These are phyloP conservation scores for Mesodorylaimus sp. DNA, from an alignment of 2,888 invertebrate species.

Conservation along the genomic window DNA sequence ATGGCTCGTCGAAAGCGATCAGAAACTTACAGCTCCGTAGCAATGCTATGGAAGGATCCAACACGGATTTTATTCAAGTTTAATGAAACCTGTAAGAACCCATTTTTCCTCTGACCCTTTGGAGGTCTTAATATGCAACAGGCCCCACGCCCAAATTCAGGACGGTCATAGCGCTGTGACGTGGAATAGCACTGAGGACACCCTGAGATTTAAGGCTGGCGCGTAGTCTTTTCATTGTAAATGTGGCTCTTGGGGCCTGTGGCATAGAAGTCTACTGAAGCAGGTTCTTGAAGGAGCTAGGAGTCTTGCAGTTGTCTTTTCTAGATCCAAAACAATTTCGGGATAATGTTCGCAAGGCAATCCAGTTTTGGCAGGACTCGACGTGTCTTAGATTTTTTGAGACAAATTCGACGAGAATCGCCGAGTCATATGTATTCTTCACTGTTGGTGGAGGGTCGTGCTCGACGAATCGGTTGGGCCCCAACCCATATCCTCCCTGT, in stretches of 20 bases:
- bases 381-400: constrained; percentile 5
- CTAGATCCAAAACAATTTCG: constrained; percentile 1
- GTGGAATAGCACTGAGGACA: too few relatives aligned
- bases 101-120: too few relatives aligned
- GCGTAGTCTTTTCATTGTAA: too few relatives aligned
- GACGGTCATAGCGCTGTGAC: too few relatives aligned
- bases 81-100: constrained; percentile 2
- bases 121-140: too few relatives aligned
- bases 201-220: too few relatives aligned
- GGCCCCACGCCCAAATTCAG: background rate
- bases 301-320: background rate
- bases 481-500: constrained; percentile 4
- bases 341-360: background rate
- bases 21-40: constrained; percentile 3
- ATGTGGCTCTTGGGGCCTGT: too few relatives aligned
- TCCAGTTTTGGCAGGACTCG: constrained; percentile 4
- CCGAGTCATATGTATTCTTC: background rate
- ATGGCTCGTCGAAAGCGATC: constrained; percentile 1
- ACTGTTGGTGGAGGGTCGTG: constrained; percentile 1
- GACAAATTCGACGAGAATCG: background rate
- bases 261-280: too few relatives aligned
- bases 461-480: constrained; percentile 4
- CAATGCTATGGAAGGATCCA: constrained; percentile 8
- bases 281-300: too few relatives aligned
- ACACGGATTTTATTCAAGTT: constrained; percentile 4